Evolutionary conservation across 2,888 invertebrate genomes (phyloP), one percentile per base, ranked within the genome.

Genomic region (Leucania comma): DNA sequence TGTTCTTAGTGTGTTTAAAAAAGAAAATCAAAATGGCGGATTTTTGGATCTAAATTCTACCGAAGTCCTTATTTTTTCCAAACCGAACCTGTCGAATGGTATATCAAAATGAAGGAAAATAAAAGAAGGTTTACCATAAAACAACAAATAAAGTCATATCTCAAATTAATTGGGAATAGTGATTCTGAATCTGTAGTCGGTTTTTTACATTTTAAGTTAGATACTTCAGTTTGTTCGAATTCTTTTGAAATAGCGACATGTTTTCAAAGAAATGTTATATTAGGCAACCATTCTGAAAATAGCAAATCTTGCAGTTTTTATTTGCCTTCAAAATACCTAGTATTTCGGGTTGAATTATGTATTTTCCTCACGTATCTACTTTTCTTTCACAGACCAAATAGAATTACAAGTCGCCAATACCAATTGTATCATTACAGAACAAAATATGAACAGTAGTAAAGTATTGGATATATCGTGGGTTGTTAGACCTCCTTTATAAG

Each of bases 371-470:
- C 59, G 75, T 75, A 22, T 46, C 56, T 35, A 35, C 14, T 74
- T 20, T 69, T 63, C 48, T 56, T 42, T 63, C 46, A 29, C n/a
- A 38, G 63, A 60, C 38, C 38, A 56, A 63, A 70, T 58, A 68
- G 57, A 73, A 69, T 67, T 59, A 71, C 66, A 73, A 62, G 68
- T 72, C 71, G 60, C 73, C 72, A 67, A 80, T 68, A 64, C 57
- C 46, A 53, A 63, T 69, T 50, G 65, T 70, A 65, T 78, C 69
- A 73, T 75, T 77, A 66, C 61, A 54, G 67, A 48, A 51, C 42
- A 68, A 81, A 78, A 78, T 74, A 83, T 79, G 72, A 66, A 59
- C 72, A 65, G 57, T 54, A 75, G 63, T 83, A 83, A 78, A 81
- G 57, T 70, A 74, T 76, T 8, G 59, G 72, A 65, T 78, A 76